Base-by-base conservation (phyloP, 2,888 invertebrate species). In the Cerceris rybyensis region DNA sequence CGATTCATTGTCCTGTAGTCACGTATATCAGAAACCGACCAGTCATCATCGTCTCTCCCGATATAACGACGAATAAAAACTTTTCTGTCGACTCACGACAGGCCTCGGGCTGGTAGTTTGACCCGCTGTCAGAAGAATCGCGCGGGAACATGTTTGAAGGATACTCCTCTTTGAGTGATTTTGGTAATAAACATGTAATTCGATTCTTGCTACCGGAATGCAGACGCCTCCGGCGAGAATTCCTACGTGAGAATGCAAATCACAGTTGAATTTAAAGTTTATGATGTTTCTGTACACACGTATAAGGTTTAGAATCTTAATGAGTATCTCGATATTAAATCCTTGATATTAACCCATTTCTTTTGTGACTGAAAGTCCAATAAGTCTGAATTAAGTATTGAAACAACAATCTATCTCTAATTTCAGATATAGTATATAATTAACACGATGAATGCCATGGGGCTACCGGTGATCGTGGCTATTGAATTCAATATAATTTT, bases 1-100 rank as follows among this genome's bases (percentile, higher is more conserved):
- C 75, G 81, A 75, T 63, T 78, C 79, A 86, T 86, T 86, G 87
- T 88, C 69, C 84, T 67, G 75, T 75, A 83, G 84, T 88, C 86
- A 86, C 86, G 87, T 79, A 80, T 81, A 79, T 82, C 83, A 69
- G 77, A 81, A 86, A 86, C 60, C 82, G 83, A 83, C 85, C 75
- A 86, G 87, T 87, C 87, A 87, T 86, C 80, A 72, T 28, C 28
- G 28, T 80, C 78, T 76, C 74, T 73, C 66, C 71, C 77, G 80
- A 86, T 77, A 63, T 68, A 75, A 71, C 78, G 67, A 81, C 78
- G 46, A 67, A 43, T 61, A 67, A 70, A 75, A 78, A 78, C 69
- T 78, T 86, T 86, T 80, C 67, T 81, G 87, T 80, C 81, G 85
- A 87, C 82, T 87, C 87, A 87, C 77, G 78, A 74, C 73, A 4